Evolutionary conservation across 2,113 vertebrate genomes (phyloP).

Genomic region (Rhinichthys klamathensis): DNA sequence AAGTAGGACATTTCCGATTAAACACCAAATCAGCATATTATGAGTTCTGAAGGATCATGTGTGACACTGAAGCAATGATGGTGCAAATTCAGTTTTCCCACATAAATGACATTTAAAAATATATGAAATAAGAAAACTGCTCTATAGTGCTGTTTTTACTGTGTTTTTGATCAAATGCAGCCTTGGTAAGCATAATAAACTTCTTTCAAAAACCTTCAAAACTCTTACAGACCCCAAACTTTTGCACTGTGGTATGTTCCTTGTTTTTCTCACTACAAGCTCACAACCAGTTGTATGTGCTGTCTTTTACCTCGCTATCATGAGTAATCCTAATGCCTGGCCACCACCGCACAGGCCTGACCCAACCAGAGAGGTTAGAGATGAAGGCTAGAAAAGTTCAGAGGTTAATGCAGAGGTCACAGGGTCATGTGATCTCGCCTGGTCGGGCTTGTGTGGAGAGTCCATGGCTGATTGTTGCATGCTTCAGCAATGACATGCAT

Average conservation of each 20-base stretch:
- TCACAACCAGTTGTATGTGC: neutral
- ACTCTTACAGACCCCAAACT: neutral
- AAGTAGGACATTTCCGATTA: no score
- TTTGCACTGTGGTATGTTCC: neutral
- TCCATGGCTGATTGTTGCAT: slow-evolving; percentile 41
- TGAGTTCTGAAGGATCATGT: neutral
- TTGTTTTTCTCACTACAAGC: neutral
- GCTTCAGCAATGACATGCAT: slow-evolving; percentile 30
- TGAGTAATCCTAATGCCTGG: slow-evolving; percentile 6
- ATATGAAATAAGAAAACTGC: neutral
- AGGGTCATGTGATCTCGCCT: slow-evolving; percentile 11
- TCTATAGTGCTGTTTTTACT: neutral
- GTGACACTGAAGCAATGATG: neutral
- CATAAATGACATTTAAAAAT: neutral
- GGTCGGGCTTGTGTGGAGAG: slow-evolving; percentile 24
- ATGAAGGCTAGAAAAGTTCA: slow-evolving; percentile 20
- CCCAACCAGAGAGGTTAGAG: slow-evolving; percentile 16
- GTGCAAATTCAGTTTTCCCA: neutral
- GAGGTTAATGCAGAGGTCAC: slow-evolving; percentile 46
- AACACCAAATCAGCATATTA: neutral
- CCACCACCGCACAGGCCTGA: neutral
- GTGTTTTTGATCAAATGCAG: neutral
- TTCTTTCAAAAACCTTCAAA: neutral
- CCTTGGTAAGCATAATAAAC: neutral
- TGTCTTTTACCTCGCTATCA: slow-evolving; percentile 5